These are phyloP conservation scores for Rosalia funebris DNA, from an alignment of 2,888 invertebrate genomes.

Conservation along the genomic window DNA sequence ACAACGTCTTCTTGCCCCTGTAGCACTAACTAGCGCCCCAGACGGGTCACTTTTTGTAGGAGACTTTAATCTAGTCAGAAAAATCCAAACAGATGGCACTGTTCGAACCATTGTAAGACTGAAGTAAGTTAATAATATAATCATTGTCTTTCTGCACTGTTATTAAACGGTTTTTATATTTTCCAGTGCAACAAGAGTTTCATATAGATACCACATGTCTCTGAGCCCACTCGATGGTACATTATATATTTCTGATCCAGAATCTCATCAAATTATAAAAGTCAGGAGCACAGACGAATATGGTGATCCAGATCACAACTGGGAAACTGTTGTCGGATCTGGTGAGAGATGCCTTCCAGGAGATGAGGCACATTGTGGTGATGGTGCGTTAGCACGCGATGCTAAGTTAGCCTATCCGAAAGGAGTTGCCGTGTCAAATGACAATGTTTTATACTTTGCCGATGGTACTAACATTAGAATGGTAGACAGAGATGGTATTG, in stretches of 20 bases:
- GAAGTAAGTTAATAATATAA: constrained; percentile 71
- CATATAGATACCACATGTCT: constrained; percentile 97
- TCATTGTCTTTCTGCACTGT: no score
- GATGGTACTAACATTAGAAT: constrained; percentile 93
- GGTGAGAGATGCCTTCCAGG: constrained; percentile 94
- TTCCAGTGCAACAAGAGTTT: constrained; percentile 88
- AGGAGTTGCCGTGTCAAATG: constrained; percentile 92
- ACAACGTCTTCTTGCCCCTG: constrained; percentile 88
- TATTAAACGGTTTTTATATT: constrained; percentile 48
- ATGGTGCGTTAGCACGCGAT: constrained; percentile 90
- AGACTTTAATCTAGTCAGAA: constrained; percentile 92
- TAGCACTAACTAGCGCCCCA: constrained; percentile 89
- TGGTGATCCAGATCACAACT: constrained; percentile 88
- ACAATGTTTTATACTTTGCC: constrained; percentile 93
- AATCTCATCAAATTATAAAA: constrained; percentile 91
- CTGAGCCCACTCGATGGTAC: constrained; percentile 93
- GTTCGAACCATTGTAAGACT: constrained; percentile 82
- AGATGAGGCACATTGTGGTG: constrained; percentile 95
- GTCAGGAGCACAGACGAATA: constrained; percentile 86
- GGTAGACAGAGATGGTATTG: constrained; percentile 92
- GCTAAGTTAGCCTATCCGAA: constrained; percentile 96
- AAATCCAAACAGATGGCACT: constrained; percentile 86
- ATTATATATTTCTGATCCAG: constrained; percentile 95
- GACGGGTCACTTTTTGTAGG: constrained; percentile 96
- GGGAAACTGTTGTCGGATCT: constrained; percentile 94